These are phyloP conservation scores for Antechinus flavipes DNA, from an alignment of 2,113 vertebrate species.

Conservation along the genomic window DNA sequence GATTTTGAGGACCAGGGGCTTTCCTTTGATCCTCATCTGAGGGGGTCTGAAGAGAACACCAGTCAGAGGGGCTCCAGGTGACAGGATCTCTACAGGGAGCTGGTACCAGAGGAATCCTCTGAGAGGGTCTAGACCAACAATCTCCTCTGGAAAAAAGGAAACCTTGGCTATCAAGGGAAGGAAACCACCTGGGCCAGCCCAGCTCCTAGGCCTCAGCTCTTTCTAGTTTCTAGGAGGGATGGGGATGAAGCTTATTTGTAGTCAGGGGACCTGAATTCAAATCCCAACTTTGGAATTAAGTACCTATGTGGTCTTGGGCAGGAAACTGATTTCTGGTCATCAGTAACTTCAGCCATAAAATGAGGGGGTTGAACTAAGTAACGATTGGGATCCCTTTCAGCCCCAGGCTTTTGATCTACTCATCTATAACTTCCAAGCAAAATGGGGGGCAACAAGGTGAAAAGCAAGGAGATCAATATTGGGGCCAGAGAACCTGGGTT, in stretches of 20 bases:
- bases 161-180: not conserved
- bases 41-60: not conserved
- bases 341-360: not conserved
- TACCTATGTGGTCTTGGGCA: not conserved
- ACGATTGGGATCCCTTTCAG: not conserved
- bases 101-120: not conserved
- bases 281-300: not conserved
- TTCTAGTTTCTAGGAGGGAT: not conserved
- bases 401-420: not conserved
- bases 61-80: not conserved
- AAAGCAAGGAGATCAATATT: not conserved
- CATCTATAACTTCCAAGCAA: not conserved
- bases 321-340: not conserved
- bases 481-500: not conserved
- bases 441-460: not conserved
- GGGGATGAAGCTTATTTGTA: not conserved
- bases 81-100: too few species aligned
- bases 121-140: not conserved
- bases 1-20: not conserved
- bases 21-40: not conserved
- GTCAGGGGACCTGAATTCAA: not conserved
- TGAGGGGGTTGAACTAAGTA: not conserved
- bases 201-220: not conserved
- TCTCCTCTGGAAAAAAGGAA: not conserved
- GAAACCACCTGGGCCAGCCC: slow-evolving; percentile 41